Percentiles rank a stretch among this genome's conserved stretches.
Evolutionary conservation across 2,888 invertebrate species (phyloP).

Genomic region (Macaria notata): DNA sequence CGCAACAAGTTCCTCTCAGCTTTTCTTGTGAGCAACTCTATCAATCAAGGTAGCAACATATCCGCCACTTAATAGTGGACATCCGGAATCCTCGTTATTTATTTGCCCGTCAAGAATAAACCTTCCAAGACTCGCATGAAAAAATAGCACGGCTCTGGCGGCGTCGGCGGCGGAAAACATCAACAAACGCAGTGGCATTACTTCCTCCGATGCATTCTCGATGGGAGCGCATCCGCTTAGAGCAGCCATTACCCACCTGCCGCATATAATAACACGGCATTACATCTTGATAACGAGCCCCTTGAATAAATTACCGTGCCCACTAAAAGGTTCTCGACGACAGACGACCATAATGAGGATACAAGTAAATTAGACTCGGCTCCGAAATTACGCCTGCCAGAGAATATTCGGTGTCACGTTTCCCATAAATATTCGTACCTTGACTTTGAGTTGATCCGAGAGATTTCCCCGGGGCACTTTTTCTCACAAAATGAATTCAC

Average conservation of each 20-base stretch:
- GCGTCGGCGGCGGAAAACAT: slow-evolving; percentile 50
- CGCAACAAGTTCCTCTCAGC: too few relatives aligned
- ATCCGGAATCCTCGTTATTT: slow-evolving; percentile 28
- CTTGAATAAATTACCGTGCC: slow-evolving; percentile 19
- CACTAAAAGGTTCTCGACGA: slow-evolving; percentile 8
- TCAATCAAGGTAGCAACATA: slow-evolving; percentile 6
- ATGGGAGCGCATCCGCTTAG: slow-evolving; percentile 39
- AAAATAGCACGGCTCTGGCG: slow-evolving; percentile 29
- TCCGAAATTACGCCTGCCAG: slow-evolving; percentile 8
- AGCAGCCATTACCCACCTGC: slow-evolving; percentile 35
- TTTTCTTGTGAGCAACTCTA: not conserved
- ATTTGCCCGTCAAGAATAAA: slow-evolving; percentile 29
- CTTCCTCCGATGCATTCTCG: slow-evolving; percentile 45
- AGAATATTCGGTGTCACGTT: slow-evolving; percentile 20
- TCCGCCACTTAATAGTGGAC: slow-evolving; percentile 4
- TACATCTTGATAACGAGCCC: slow-evolving; percentile 31
- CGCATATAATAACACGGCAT: slow-evolving; percentile 26
- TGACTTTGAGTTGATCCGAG: slow-evolving; percentile 26
- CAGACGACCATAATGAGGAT: slow-evolving; percentile 17
- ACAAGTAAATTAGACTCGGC: slow-evolving; percentile 18
- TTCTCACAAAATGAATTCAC: slow-evolving; percentile 28
- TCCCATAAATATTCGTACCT: slow-evolving; percentile 26
- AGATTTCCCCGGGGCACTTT: slow-evolving; percentile 30
- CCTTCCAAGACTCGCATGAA: slow-evolving; percentile 41
- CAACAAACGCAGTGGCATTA: slow-evolving; percentile 45